Conservation (phyloP, 2,797 vertebrate species). For the Microhierax caerulescens region DNA sequence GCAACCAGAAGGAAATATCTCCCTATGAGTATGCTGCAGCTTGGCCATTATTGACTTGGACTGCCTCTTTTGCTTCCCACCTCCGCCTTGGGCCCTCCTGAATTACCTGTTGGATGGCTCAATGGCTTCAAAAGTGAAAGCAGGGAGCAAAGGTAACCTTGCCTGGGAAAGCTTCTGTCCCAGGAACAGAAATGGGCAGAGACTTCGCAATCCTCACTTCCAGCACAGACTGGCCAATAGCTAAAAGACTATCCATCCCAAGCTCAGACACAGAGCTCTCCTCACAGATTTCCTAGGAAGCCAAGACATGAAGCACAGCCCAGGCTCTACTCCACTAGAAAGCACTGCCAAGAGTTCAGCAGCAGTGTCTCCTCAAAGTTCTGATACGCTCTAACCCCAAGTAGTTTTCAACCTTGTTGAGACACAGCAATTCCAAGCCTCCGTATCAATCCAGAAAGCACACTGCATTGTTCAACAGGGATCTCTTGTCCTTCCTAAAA, state of each 20-base stretch:
- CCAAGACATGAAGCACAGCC: not conserved
- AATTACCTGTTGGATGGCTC: not conserved
- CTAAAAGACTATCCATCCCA: not conserved
- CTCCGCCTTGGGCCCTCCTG: not conserved
- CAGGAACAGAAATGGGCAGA: not conserved
- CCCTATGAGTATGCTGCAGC: accelerated
- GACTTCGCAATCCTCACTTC: not conserved
- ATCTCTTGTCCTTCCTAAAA: not conserved
- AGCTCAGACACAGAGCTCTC: not conserved
- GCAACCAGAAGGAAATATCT: not conserved
- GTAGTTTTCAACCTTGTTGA: not conserved
- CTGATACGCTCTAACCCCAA: not conserved
- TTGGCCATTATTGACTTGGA: accelerated
- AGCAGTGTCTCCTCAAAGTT: not conserved
- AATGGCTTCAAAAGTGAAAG: not conserved
- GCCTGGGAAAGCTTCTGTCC: not conserved
- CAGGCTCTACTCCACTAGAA: not conserved
- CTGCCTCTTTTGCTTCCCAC: not conserved
- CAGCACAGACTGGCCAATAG: not conserved
- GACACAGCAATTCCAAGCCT: not conserved
- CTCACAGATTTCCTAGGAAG: not conserved
- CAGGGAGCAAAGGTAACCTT: not conserved
- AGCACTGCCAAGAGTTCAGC: not conserved
- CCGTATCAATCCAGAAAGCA: not conserved
- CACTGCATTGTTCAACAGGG: not conserved